Conservation (phyloP, 2,113 vertebrate genomes). For the Oceanodroma tethys region DNA sequence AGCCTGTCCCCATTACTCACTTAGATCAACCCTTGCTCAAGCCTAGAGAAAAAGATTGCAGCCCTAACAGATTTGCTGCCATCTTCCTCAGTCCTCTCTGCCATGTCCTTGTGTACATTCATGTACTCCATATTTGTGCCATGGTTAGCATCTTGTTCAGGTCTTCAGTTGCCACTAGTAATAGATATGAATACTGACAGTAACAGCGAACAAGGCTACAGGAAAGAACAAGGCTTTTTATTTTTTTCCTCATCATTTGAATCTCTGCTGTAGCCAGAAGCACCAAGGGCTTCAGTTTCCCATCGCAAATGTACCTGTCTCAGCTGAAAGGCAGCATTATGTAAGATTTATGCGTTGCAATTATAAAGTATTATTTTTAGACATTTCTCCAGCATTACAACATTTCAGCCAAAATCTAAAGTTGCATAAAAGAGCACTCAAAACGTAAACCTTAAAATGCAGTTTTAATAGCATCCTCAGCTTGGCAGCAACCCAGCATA, state of each 20-base stretch:
- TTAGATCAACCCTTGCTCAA: background rate
- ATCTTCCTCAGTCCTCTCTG: background rate
- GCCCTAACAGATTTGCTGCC: background rate
- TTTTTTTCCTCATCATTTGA: background rate
- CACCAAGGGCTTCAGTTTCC: background rate
- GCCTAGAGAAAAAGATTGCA: background rate
- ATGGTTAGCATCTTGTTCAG: background rate
- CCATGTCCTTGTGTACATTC: background rate
- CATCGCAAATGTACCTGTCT: background rate
- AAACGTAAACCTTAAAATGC: slow-evolving; percentile 27
- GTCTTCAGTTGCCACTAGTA: background rate
- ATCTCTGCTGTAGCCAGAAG: background rate
- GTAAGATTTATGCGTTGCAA: background rate
- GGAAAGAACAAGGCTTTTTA: background rate
- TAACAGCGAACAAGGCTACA: background rate
- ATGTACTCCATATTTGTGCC: background rate
- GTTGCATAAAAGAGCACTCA: slow-evolving; percentile 3
- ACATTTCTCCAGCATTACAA: background rate
- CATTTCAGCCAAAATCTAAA: background rate
- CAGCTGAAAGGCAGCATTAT: background rate
- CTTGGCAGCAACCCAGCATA: background rate
- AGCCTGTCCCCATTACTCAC: background rate
- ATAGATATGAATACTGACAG: background rate
- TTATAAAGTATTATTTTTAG: slow-evolving; percentile 43
- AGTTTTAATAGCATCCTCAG: background rate